phyloP scores from a whole-genome alignment of 2,888 invertebrate species.

The Standfussiana lucernea region DNA sequence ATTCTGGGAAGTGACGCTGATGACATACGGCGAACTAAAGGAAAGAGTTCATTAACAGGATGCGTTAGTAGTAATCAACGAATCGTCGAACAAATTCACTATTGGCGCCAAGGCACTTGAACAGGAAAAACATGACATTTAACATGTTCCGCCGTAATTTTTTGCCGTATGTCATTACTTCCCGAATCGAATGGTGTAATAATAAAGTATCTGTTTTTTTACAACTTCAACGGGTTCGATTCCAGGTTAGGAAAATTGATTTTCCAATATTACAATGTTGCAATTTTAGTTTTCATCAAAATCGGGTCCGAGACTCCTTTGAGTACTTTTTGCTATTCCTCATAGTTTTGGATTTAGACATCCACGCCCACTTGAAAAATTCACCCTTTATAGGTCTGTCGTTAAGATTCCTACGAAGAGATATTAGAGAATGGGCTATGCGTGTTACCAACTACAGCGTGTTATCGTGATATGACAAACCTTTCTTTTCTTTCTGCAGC shows the following conservation, averaged over 20 bases:
- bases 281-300: background rate
- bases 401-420: background rate
- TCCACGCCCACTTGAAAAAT: background rate
- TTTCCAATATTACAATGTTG: background rate
- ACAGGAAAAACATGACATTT: too few relatives aligned
- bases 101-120: background rate
- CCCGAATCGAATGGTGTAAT: too few relatives aligned
- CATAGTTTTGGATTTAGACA: background rate
- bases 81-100: background rate
- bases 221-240: too few relatives aligned
- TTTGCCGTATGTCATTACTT: too few relatives aligned
- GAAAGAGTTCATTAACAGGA: background rate
- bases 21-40: too few relatives aligned
- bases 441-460: background rate
- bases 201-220: too few relatives aligned
- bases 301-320: background rate
- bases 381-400: background rate
- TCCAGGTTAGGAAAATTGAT: too few relatives aligned
- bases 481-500: conserved; percentile 93
- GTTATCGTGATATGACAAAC: background rate
- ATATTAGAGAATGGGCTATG: background rate
- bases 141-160: too few relatives aligned
- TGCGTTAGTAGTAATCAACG: background rate
- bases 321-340: background rate
- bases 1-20: too few relatives aligned